phyloP scores from a whole-genome alignment of 2,888 invertebrate species.

The Ametastegia equiseti region DNA sequence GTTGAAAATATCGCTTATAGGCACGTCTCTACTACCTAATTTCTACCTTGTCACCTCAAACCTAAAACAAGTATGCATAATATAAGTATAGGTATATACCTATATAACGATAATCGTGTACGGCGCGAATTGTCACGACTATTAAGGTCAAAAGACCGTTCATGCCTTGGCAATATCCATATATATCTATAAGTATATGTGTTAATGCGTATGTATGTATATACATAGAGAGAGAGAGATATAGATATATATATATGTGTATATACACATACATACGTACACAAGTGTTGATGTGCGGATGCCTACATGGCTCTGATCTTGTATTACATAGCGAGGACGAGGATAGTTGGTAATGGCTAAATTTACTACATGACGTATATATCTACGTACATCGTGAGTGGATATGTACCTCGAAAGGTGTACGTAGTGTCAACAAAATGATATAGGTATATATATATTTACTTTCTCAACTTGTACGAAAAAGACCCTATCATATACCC shows the following conservation, averaged over 20 bases:
- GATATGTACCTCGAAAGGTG: background rate
- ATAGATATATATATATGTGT: background rate
- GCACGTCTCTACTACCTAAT: background rate
- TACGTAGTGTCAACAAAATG: slow-evolving; percentile 4
- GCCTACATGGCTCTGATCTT: background rate
- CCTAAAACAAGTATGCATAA: background rate
- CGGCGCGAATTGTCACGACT: slow-evolving; percentile 36
- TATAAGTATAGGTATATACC: background rate
- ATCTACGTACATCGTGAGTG: background rate
- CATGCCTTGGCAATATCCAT: background rate
- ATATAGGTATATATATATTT: background rate
- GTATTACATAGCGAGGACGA: slow-evolving; percentile 26
- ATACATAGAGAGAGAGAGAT: background rate
- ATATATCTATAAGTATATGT: background rate
- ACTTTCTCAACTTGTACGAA: no score
- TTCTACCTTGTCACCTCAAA: background rate
- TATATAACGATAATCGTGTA: slow-evolving; percentile 10
- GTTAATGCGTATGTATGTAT: background rate
- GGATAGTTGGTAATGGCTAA: slow-evolving; percentile 5
- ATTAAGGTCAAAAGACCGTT: slow-evolving; percentile 40
- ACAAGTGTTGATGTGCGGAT: background rate
- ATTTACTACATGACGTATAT: slow-evolving; percentile 11
- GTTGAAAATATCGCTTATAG: background rate
- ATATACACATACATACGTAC: background rate
- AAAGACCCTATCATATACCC: no score